These are phyloP conservation scores for Chiloscyllium punctatum DNA, from an alignment of 2,797 vertebrate species.

Conservation along the genomic window DNA sequence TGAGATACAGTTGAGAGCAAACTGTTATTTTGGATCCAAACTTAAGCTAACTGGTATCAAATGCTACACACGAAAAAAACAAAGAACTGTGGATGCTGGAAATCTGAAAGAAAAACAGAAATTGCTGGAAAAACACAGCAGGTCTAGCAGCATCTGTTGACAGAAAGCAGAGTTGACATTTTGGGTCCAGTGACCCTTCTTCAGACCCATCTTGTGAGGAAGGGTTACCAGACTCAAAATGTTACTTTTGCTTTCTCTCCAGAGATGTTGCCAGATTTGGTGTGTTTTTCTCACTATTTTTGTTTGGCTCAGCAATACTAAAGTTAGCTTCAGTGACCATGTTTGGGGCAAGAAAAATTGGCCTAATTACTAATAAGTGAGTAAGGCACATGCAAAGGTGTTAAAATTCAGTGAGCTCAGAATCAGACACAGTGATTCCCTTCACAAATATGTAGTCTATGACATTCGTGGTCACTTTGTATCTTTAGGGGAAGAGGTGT, in stretches of 20 bases:
- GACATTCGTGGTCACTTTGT: background rate
- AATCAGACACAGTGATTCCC: background rate
- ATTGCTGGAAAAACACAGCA: too few species aligned
- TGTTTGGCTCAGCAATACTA: background rate
- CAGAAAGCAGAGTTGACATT: too few species aligned
- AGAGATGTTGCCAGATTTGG: too few species aligned
- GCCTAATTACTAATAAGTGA: background rate
- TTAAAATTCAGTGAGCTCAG: background rate
- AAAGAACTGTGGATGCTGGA: too few species aligned
- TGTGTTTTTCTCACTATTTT: too few species aligned
- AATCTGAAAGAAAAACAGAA: too few species aligned
- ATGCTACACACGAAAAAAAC: background rate
- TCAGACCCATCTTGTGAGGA: too few species aligned
- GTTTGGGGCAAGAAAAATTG: background rate
- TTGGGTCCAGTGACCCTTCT: too few species aligned
- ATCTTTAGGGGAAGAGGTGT: background rate
- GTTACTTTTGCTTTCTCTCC: too few species aligned
- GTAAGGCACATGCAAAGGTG: background rate
- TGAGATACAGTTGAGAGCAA: background rate
- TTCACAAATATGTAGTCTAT: background rate
- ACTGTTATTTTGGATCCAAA: background rate
- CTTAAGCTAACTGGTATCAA: background rate
- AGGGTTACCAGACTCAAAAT: too few species aligned
- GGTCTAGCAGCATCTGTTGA: too few species aligned
- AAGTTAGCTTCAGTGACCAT: background rate